Conservation (phyloP, 2,888 invertebrate species). For the Xestobium rufovillosum region DNA sequence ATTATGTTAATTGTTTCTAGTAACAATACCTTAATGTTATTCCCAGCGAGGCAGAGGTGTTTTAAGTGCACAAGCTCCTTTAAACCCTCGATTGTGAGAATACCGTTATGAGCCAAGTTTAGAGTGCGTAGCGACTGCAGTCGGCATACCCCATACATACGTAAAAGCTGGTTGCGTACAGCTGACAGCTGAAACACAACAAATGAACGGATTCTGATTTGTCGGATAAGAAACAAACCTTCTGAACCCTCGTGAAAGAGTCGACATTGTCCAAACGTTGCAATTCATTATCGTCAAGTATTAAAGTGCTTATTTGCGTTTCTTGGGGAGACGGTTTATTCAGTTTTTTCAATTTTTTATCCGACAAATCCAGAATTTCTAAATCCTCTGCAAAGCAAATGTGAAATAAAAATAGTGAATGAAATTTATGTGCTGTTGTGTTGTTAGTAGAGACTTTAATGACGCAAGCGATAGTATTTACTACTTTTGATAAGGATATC, state of each 20-base stretch:
- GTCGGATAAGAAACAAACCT: constrained; percentile 47
- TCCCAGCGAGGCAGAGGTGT: constrained; percentile 77
- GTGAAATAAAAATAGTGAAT: constrained; percentile 9
- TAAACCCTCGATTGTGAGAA: constrained; percentile 82
- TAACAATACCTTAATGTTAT: constrained; percentile 70
- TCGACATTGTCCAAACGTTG: constrained; percentile 83
- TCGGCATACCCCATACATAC: constrained; percentile 81
- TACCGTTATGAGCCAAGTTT: constrained; percentile 80
- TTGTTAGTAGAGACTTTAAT: no score
- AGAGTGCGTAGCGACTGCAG: constrained; percentile 72
- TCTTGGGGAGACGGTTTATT: constrained; percentile 64
- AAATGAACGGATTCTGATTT: no score
- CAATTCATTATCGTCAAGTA: constrained; percentile 80
- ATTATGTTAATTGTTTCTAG: constrained; percentile 15
- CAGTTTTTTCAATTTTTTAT: constrained; percentile 74
- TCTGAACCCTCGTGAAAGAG: constrained; percentile 68
- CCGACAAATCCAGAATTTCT: constrained; percentile 66
- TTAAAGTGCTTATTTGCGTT: constrained; percentile 61
- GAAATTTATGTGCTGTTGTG: no score
- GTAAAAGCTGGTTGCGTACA: constrained; percentile 74
- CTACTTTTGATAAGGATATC: no score
- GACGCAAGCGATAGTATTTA: no score
- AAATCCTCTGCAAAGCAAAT: constrained; percentile 27
- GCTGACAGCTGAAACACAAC: constrained; percentile 64
- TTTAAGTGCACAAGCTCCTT: constrained; percentile 75